Evolutionary conservation across 1,140 invertebrate genomes (phyloP).

Genomic region (Andrena cerasifolii): DNA sequence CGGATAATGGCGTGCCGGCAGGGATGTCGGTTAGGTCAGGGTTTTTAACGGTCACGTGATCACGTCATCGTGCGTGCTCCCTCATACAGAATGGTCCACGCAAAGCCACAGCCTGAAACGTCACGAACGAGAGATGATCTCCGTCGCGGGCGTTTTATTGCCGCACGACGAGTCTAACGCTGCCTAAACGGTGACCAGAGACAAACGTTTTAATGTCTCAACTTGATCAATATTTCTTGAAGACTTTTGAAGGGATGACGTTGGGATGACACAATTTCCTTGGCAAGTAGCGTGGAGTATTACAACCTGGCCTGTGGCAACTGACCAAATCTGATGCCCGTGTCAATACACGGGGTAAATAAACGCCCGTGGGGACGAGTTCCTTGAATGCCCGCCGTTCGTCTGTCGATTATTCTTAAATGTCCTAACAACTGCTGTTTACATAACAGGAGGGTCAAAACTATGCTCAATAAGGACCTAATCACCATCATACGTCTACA

Average conservation of each 20-base stretch:
- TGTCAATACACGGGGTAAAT: constrained; percentile 13
- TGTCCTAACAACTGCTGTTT: neutral
- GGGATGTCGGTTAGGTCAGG: constrained; percentile 73
- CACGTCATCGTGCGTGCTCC: constrained; percentile 76
- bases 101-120: constrained; percentile 63
- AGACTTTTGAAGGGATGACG: no score
- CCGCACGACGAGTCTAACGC: neutral
- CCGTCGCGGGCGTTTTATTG: constrained; percentile 30
- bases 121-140: constrained; percentile 57
- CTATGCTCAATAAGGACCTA: neutral
- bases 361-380: neutral
- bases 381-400: no score
- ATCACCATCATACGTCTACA: neutral
- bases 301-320: no score
- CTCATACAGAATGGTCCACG: constrained; percentile 71
- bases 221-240: no score
- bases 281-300: neutral
- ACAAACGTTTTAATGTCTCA: no score
- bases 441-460: no score
- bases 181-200: constrained; percentile 33
- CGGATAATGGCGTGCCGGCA: constrained; percentile 68
- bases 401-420: neutral
- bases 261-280: neutral
- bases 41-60: constrained; percentile 78
- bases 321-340: no score